Evolutionary conservation across 2,888 invertebrate species (phyloP).

Genomic region (Agrotis exclamationis): DNA sequence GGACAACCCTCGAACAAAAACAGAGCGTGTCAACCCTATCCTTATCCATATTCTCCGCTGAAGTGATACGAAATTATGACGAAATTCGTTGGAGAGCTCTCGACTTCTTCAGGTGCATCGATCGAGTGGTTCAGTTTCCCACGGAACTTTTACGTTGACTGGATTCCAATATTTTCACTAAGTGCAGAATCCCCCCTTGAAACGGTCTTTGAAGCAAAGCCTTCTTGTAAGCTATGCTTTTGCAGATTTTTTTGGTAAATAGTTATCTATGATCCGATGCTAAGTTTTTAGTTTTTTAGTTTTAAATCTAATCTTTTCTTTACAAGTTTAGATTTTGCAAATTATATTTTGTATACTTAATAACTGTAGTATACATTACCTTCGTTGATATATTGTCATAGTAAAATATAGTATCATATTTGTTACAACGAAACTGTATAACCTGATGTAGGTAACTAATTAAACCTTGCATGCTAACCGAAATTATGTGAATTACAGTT

Average conservation of each 20-base stretch:
- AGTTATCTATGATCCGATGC: constrained; percentile 66
- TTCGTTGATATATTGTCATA: too few relatives aligned
- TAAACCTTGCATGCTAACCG: too few relatives aligned
- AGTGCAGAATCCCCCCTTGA: constrained; percentile 77
- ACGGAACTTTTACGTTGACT: constrained; percentile 76
- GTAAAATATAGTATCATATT: too few relatives aligned
- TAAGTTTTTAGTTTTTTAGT: constrained; percentile 31
- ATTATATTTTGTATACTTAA: background rate
- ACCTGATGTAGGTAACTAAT: too few relatives aligned
- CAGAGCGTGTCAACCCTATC: background rate
- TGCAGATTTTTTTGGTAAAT: constrained; percentile 73
- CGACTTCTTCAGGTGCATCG: constrained; percentile 74
- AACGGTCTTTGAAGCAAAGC: constrained; percentile 77
- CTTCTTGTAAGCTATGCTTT: constrained; percentile 71
- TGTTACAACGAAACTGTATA: too few relatives aligned
- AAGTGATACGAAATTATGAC: constrained; percentile 72
- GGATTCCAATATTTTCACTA: constrained; percentile 85
- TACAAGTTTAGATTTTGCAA: too few relatives aligned
- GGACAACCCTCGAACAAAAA: too few relatives aligned
- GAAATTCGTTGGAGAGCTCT: constrained; percentile 72
- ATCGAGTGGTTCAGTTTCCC: constrained; percentile 70
- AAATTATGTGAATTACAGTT: too few relatives aligned
- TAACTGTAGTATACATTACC: background rate
- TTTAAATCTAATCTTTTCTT: background rate
- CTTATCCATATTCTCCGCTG: constrained; percentile 32